Evolutionary conservation across 2,797 vertebrate genomes (phyloP).

Genomic region (Poecilia picta): DNA sequence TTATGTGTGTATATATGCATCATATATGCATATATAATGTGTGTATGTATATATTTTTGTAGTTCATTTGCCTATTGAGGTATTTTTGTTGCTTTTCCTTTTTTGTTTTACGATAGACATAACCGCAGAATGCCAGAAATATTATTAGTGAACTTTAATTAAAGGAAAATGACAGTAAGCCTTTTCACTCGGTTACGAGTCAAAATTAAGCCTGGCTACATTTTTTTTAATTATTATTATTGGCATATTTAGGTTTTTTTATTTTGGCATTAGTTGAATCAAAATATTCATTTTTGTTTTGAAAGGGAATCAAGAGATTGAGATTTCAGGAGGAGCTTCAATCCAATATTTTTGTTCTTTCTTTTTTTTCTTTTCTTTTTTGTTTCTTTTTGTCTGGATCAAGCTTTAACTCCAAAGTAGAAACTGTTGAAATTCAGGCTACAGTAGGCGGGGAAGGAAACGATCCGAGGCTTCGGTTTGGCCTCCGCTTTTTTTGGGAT

Average conservation of each 20-base stretch:
- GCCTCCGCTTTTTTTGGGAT: constrained; percentile 18
- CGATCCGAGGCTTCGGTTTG: constrained; percentile 13
- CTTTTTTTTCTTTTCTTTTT: constrained; percentile 3
- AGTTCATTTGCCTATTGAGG: constrained; percentile 66
- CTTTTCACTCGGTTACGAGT: not conserved
- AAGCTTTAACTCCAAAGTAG: constrained; percentile 47
- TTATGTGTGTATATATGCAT: constrained; percentile 82
- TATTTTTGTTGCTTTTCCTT: constrained; percentile 73
- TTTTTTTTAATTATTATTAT: constrained; percentile 15
- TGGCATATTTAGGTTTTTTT: not conserved
- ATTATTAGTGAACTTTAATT: not conserved
- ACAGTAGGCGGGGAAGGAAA: constrained; percentile 6
- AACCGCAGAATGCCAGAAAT: constrained; percentile 69
- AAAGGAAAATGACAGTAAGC: not conserved
- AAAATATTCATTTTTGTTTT: constrained; percentile 20
- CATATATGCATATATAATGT: constrained; percentile 84
- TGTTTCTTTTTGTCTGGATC: constrained; percentile 50
- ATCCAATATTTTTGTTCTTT: constrained; percentile 9
- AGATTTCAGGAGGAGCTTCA: constrained; percentile 34
- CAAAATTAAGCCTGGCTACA: constrained; percentile 21
- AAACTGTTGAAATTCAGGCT: constrained; percentile 32
- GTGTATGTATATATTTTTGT: constrained; percentile 84
- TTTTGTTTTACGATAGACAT: constrained; percentile 80
- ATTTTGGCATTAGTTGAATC: constrained; percentile 29
- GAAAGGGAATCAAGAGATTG: constrained; percentile 65